Evolutionary conservation across 1,140 invertebrate species (phyloP).

Genomic region (Orchestia grillus): DNA sequence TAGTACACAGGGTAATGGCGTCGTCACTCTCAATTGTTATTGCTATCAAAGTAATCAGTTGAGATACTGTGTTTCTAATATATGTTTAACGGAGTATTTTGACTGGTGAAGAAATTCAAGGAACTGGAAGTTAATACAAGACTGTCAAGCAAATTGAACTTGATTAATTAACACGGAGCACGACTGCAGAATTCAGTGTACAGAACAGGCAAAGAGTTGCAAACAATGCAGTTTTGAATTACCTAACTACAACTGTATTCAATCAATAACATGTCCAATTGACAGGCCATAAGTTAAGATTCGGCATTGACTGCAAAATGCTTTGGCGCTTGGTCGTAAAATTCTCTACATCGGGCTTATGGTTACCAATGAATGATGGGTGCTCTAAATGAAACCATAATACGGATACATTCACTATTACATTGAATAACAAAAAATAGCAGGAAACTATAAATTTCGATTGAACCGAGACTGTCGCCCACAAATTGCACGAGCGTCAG

Average conservation of each 20-base stretch:
- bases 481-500: background rate
- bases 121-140: background rate
- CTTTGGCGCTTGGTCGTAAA: background rate
- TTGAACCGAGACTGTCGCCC: background rate
- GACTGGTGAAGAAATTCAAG: background rate
- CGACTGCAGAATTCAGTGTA: background rate
- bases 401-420: too few species aligned
- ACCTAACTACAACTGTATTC: background rate
- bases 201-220: background rate
- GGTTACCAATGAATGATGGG: background rate
- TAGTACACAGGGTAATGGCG: background rate
- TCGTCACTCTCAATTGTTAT: background rate
- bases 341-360: background rate
- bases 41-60: background rate
- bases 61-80: background rate
- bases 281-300: background rate
- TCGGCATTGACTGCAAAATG: background rate
- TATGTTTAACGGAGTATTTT: background rate
- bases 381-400: background rate
- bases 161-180: background rate
- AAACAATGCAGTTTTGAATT: background rate
- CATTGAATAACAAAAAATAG: background rate
- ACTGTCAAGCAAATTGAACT: background rate
- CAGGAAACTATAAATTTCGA: background rate
- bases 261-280: background rate